These are phyloP conservation scores for Coecobrya sp. DNA, from an alignment of 2,888 invertebrate species.

Conservation along the genomic window DNA sequence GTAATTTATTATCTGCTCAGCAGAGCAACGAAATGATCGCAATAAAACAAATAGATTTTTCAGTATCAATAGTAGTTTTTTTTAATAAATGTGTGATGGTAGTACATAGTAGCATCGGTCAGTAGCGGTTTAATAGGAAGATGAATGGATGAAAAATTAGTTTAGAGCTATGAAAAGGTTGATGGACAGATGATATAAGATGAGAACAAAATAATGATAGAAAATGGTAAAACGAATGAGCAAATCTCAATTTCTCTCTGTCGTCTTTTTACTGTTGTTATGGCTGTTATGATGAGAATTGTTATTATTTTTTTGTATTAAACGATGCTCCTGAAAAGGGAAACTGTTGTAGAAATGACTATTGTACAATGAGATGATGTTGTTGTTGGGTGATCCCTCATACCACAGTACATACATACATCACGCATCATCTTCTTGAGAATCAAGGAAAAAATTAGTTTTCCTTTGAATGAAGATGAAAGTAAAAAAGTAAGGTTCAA, in stretches of 20 bases:
- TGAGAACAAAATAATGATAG: neutral
- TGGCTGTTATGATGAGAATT: neutral
- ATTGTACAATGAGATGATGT: neutral
- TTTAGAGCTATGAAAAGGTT: neutral
- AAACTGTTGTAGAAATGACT: slow-evolving; percentile 57
- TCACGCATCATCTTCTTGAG: neutral
- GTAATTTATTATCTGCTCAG: slow-evolving; percentile 72
- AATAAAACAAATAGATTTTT: slow-evolving; percentile 53
- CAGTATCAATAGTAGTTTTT: slow-evolving; percentile 22
- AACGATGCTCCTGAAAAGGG: slow-evolving; percentile 56
- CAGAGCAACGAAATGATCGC: slow-evolving; percentile 15
- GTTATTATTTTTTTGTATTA: slow-evolving; percentile 9
- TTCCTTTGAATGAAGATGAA: slow-evolving; percentile 70
- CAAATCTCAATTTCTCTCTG: slow-evolving; percentile 17
- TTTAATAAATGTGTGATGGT: neutral
- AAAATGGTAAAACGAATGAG: neutral
- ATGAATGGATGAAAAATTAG: slow-evolving; percentile 29
- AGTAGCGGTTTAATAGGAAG: neutral
- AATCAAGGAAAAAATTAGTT: slow-evolving; percentile 31
- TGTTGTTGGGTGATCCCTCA: neutral
- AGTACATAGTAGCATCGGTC: slow-evolving; percentile 14
- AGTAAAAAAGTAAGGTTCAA: slow-evolving; percentile 72
- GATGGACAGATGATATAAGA: neutral
- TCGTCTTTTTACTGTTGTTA: neutral
- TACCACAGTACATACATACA: neutral